Base-by-base conservation (phyloP, 2,797 vertebrate species). In the Danio tinwini region DNA sequence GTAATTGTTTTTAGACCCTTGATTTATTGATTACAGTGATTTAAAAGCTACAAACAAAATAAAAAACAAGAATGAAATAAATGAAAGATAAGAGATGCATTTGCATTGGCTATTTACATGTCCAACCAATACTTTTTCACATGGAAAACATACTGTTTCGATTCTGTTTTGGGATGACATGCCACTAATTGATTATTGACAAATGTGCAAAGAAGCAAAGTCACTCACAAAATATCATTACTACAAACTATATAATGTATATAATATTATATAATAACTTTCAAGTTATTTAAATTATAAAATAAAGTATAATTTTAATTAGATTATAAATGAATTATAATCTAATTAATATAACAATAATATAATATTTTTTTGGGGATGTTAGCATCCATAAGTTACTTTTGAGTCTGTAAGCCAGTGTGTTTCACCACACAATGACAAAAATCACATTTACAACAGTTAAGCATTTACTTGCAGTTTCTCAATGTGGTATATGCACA, bases 1-100 rank as follows among this genome's bases (percentile, higher is more conserved):
- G 87, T 90, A 90, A 93, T 81, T 89, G 85, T 86, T 89, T 90
- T 87, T 84, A 90, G 89, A 85, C 16, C 10, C 49, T 77, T 76
- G 55, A 88, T 86, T 87, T 89, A 93, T 91, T 90, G 49, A 63
- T 71, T 42, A 37, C 45, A 53, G 39, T 37, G 9, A 78, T 71
- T 44, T 42, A 29, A 39, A 71, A 62, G 14, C 47, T 70, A 70
- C 10, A 55, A 76, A 56, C 13, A 53, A 17, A 55, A 17, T 29
- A 39, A 9, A 62, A 65, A n/a, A 49, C 44, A 47, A 3, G n/a
- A n/a, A n/a, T n/a, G n/a, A 69, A 87, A 90, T 88, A 6, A 88
- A 83, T 74, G 4, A 83, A 81, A 88, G 85, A 68, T 8, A 58
- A 58, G 50, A 76, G 14, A 17, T 44, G 1, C 13, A 44, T 45